phyloP scores from a whole-genome alignment of 2,797 vertebrate species.

The Galagoides demidoff region DNA sequence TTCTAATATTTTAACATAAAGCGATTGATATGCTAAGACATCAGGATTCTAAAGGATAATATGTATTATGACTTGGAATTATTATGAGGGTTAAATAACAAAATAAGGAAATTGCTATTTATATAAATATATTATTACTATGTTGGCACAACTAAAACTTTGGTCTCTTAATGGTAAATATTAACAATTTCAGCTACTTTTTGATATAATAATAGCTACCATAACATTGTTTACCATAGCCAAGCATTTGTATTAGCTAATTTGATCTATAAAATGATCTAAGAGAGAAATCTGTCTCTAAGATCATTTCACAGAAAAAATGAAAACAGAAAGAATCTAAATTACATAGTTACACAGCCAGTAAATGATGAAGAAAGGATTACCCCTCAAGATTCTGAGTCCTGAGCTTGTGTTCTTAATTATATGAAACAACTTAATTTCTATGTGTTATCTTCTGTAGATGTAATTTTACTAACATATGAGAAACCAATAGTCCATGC shows the following conservation, averaged over 20 bases:
- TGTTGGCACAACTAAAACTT: not conserved
- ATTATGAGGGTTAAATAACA: not conserved
- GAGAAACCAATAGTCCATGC: not conserved
- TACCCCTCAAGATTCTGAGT: not conserved
- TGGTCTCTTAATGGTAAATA: conserved; percentile 7
- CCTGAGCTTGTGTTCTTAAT: not conserved
- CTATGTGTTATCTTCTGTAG: not conserved
- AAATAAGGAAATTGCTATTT: conserved; percentile 1
- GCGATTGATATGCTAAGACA: not conserved
- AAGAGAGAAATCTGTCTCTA: not conserved
- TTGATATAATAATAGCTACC: not conserved
- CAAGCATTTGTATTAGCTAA: not conserved
- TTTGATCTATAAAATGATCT: conserved; percentile 22
- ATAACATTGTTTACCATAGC: not conserved
- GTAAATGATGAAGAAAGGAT: not conserved
- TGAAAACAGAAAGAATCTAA: not conserved
- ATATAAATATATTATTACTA: not conserved
- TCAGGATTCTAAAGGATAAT: not conserved
- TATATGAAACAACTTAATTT: not conserved
- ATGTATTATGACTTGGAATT: not conserved
- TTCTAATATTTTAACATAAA: conserved; percentile 4
- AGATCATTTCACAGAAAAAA: not conserved
- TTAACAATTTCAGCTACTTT: not conserved
- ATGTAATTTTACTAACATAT: not conserved
- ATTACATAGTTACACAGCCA: not conserved